Evolutionary conservation across 2,888 invertebrate genomes (phyloP), one percentile per base, ranked within the genome.

Genomic region (Slavum lentiscoides): DNA sequence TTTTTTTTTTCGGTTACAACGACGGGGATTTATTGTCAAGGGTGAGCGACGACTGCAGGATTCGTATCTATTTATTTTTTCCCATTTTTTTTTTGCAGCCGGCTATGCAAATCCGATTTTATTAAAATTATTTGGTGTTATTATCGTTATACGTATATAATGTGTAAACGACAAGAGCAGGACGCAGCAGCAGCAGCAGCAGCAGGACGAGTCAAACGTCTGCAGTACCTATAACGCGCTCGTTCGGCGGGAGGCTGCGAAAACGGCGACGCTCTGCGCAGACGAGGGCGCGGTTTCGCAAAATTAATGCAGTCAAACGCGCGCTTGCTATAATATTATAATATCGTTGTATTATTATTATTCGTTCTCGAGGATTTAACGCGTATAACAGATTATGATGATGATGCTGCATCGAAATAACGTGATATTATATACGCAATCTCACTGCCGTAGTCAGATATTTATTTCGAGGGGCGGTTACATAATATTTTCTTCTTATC

Each of bases 81-180:
- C 37, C 66, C 64, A 55, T 53, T 43, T 64, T 62, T 77, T 37
- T 55, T 77, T 55, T 80, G 80, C 70, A 80, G 80, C 80, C 80
- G 80, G 80, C 80, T 74, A 77, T 80, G 80, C 80, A 80, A 80
- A 80, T 80, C 69, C 69, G 77, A 77, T 77, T 70, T 70, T 77
- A 77, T 77, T 77, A 77, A 77, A 77, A 77, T 77, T 30, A 77
- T 77, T 77, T 62, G 62, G 55, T 70, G 70, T 77, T 77, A 70
- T 77, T 74, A 64, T 67, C 68, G 21, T 30, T 66, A 49, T 64
- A 74, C 53, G 9, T 39, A 2, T 58, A 4, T 39, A 13, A n/a
- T 6, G 17, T 6, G 39, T 19, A 75, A 67, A 75, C 39, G 74
- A 75, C 74, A 58, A 75, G 66, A 75, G 74, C 74, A 67, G 55